Evolutionary conservation across 2,113 vertebrate genomes (phyloP).

Genomic region (Podilymbus podiceps): DNA sequence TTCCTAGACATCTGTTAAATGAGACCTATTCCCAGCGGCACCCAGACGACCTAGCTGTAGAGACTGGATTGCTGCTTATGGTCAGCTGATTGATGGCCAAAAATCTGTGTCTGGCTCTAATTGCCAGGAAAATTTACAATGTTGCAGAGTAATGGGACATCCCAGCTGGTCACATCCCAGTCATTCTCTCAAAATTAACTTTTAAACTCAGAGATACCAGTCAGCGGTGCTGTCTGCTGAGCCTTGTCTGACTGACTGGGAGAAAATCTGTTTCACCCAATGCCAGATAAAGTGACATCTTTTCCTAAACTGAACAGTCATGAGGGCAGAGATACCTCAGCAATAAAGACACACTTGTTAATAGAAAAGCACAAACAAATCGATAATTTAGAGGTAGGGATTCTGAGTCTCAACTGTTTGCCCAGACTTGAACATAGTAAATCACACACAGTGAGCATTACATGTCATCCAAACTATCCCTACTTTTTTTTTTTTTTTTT

Average conservation of each 20-base stretch:
- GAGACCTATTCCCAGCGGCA: background rate
- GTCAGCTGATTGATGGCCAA: background rate
- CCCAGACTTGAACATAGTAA: background rate
- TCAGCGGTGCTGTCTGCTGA: background rate
- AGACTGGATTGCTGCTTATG: background rate
- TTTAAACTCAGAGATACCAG: background rate
- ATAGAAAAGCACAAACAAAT: background rate
- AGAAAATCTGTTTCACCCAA: background rate
- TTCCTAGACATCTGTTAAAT: background rate
- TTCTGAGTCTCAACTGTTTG: background rate
- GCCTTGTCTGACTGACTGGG: background rate
- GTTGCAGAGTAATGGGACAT: background rate
- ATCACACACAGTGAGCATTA: background rate
- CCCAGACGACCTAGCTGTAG: background rate
- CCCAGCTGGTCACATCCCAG: background rate
- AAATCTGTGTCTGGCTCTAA: background rate
- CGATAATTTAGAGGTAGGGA: background rate
- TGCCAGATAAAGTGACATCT: background rate
- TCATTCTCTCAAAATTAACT: background rate
- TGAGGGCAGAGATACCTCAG: background rate
- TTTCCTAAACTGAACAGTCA: background rate
- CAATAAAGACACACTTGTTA: background rate
- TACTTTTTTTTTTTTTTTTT: background rate
- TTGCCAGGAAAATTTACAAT: background rate
- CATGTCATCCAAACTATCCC: background rate